Evolutionary conservation across 1,140 invertebrate genomes (phyloP), one percentile per base, ranked within the genome.

Genomic region (Aleiodes sp.): DNA sequence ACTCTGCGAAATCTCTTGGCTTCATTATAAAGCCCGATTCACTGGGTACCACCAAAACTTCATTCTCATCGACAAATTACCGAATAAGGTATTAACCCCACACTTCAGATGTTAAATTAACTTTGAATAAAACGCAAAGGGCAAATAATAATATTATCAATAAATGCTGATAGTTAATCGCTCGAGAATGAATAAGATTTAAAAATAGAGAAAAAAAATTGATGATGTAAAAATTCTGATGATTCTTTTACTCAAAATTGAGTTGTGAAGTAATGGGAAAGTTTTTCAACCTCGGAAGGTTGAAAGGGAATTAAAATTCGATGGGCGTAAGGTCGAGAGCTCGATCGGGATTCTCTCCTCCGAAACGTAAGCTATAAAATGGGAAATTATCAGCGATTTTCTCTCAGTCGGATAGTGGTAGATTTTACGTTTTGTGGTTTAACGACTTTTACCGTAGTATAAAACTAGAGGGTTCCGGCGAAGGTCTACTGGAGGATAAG

Each of bases 1-100:
- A 63, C 61, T 63, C 31, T 39, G 56, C 29, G 56, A 43, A 65
- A 70, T 41, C 65, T 43, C 35, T 21, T n/a, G 61, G 12, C 39
- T 63, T 26, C n/a, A 28, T 63, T 63, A 43, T 43, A 41, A 63
- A 28, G 37, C 24, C 24, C 24, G 8, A 63, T 59, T 59, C 26
- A 59, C 14, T n/a, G 26, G n/a, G n/a, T n/a, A 52, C 19, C 21
- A 24, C 28, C 24, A 2, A 59, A 59, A 16, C 8, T 31, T 29
- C 24, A 28, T 59, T 59, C 28, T 7, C 56, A n/a, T n/a, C 33
- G 61, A 39, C 61, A 63, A 63, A 63, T 63, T 59, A 59, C 28
- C 28, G 29, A 59, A 59, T 26, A 59, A 59, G 26, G 26, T 21
- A 52, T 52, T 21, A 24, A 52, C 26, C 46, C 46, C 16, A 10